These are phyloP conservation scores for Heptranchias perlo DNA, from an alignment of 2,113 vertebrate species.

Conservation along the genomic window DNA sequence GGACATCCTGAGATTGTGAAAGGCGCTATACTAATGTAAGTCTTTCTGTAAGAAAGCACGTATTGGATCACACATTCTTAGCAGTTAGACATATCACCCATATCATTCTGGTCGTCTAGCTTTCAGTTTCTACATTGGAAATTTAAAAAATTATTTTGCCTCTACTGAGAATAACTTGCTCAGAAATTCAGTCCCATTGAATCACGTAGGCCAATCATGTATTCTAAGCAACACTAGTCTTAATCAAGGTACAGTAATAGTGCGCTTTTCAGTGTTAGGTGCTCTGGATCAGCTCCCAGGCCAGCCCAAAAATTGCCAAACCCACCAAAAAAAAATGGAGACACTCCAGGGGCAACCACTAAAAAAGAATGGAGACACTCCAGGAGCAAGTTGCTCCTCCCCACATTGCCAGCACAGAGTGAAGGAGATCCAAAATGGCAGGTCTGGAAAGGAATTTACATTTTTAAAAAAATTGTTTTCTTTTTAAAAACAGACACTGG, in stretches of 20 bases:
- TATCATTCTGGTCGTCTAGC: no score
- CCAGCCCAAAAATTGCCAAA: background rate
- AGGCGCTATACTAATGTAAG: no score
- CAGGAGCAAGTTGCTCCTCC: background rate
- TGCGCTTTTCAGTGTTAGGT: background rate
- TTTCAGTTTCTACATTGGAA: no score
- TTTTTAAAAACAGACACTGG: background rate
- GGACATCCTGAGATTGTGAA: no score
- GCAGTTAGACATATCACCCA: no score
- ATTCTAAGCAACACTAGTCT: no score
- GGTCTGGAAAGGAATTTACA: background rate
- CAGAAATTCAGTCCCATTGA: no score
- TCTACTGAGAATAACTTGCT: background rate
- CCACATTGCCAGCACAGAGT: background rate
- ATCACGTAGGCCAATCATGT: no score
- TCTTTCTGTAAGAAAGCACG: no score
- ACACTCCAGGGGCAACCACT: background rate
- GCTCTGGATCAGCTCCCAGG: background rate
- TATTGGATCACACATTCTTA: no score
- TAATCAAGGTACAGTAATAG: background rate
- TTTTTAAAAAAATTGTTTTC: background rate
- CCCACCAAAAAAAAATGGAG: background rate
- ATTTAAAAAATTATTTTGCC: background rate
- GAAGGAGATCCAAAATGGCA: background rate
- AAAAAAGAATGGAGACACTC: background rate